phyloP scores from a whole-genome alignment of 2,888 invertebrate species.

The Ferrisia virgata region DNA sequence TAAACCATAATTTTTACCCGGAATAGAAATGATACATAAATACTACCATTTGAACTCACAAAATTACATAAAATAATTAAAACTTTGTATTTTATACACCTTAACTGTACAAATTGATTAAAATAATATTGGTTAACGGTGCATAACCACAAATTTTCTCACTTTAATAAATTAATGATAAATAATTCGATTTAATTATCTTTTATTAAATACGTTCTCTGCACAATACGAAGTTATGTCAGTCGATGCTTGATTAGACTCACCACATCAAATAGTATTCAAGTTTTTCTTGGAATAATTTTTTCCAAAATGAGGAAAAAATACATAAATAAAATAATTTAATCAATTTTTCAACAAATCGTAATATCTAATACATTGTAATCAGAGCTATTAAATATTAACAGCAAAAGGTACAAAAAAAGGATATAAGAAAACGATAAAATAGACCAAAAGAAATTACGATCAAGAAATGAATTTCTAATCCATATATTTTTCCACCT shows the following conservation, averaged over 20 bases:
- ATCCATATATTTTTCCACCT: conserved; percentile 22
- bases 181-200: background rate
- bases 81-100: background rate
- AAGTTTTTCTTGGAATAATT: background rate
- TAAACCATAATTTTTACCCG: no score
- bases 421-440: background rate
- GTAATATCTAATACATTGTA: background rate
- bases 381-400: conserved; percentile 2
- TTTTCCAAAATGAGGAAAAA: background rate
- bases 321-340: background rate
- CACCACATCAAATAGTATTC: no score
- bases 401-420: background rate
- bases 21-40: no score
- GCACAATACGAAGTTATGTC: no score
- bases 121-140: background rate
- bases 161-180: background rate
- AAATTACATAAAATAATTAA: no score
- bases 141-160: background rate
- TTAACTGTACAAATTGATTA: background rate
- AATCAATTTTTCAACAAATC: conserved; percentile 1
- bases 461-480: background rate
- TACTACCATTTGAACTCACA: no score
- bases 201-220: no score
- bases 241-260: no score
- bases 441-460: background rate